Evolutionary conservation across 2,797 vertebrate genomes (phyloP).

Genomic region (Hapalemur alaotrensis): DNA sequence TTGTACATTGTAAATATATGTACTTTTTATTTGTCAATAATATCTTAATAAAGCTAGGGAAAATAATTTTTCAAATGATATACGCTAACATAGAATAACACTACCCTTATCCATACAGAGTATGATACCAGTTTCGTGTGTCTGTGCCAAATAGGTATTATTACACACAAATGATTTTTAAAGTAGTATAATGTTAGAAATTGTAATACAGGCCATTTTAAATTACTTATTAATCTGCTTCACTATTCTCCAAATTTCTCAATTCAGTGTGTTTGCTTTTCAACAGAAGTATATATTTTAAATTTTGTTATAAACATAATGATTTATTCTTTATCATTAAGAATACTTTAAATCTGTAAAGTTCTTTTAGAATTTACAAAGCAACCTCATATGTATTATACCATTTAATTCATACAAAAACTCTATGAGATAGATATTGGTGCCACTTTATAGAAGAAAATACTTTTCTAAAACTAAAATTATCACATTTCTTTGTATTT

Average conservation of each 20-base stretch:
- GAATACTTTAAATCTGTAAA: not conserved
- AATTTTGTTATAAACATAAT: not conserved
- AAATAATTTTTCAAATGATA: conserved; percentile 6
- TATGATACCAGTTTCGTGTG: not conserved
- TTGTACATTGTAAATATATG: not conserved
- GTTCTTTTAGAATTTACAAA: conserved; percentile 20
- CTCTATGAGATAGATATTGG: not conserved
- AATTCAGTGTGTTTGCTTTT: not conserved
- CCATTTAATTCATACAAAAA: not conserved
- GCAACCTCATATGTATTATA: not conserved
- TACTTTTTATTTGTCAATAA: not conserved
- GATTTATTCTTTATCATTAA: not conserved
- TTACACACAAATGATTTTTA: not conserved
- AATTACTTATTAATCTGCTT: not conserved
- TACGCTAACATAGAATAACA: not conserved
- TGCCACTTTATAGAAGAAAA: not conserved
- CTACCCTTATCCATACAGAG: not conserved
- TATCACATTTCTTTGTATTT: not conserved
- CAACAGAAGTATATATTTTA: not conserved
- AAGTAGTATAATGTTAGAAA: not conserved
- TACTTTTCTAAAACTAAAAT: not conserved
- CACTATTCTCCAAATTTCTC: not conserved
- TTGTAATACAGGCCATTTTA: not conserved
- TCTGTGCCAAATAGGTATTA: not conserved
- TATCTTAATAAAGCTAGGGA: not conserved